Evolutionary conservation across 2,113 vertebrate species (phyloP).

Genomic region (Ptyas mucosa): DNA sequence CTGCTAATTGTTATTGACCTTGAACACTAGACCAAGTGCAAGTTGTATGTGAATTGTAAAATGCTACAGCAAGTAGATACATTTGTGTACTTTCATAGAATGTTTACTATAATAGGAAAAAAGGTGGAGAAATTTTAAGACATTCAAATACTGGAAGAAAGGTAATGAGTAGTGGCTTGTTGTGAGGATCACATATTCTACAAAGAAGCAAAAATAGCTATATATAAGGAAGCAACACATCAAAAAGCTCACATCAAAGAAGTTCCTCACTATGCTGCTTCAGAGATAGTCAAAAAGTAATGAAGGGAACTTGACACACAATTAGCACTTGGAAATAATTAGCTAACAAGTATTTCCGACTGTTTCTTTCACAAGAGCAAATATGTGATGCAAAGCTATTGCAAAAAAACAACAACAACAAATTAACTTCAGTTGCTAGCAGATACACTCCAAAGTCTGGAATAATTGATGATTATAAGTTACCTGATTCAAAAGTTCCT

Average conservation of each 20-base stretch:
- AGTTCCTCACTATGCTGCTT: background rate
- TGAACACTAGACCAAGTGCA: background rate
- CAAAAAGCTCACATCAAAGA: background rate
- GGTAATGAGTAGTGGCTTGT: background rate
- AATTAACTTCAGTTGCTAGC: constrained; percentile 45
- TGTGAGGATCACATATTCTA: background rate
- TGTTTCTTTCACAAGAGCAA: background rate
- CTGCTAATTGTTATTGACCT: background rate
- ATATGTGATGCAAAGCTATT: background rate
- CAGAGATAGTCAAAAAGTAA: background rate
- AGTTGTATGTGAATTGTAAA: background rate
- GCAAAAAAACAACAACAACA: background rate
- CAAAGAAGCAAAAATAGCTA: background rate
- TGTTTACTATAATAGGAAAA: background rate
- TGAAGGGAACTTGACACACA: background rate
- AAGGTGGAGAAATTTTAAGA: background rate
- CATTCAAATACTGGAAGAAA: background rate
- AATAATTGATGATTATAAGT: constrained; percentile 55
- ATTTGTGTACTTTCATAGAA: background rate
- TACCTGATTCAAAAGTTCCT: constrained; percentile 47
- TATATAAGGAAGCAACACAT: background rate
- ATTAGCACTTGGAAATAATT: background rate
- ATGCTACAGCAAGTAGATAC: background rate
- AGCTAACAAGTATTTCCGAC: background rate
- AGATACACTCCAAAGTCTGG: constrained; percentile 39